Conservation (phyloP, 1,140 invertebrate genomes). For the Dendrolimus punctatus region DNA sequence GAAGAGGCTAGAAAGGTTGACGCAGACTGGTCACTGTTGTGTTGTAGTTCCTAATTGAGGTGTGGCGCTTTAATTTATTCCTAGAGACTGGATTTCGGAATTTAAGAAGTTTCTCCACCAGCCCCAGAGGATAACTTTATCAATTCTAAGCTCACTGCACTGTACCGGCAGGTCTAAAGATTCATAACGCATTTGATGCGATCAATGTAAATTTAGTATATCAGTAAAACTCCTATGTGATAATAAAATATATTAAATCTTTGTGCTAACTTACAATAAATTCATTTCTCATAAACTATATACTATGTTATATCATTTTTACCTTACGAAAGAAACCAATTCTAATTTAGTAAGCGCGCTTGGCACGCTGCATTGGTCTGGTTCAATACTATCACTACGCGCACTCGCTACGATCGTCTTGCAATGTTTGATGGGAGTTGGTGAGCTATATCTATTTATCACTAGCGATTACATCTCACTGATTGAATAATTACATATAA, state of each 20-base stretch:
- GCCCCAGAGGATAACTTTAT: too few species aligned
- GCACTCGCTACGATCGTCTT: slow-evolving; percentile 17
- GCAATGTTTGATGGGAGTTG: slow-evolving; percentile 26
- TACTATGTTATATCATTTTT: slow-evolving; percentile 45
- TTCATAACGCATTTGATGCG: slow-evolving; percentile 54
- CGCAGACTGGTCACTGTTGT: too few species aligned
- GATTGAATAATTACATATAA: too few species aligned
- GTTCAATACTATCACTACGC: slow-evolving; percentile 38
- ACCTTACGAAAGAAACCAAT: slow-evolving; percentile 45
- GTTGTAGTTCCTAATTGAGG: too few species aligned
- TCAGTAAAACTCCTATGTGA: slow-evolving; percentile 64
- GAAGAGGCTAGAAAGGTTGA: too few species aligned
- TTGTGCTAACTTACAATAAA: slow-evolving; percentile 71
- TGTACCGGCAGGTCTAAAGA: slow-evolving; percentile 40
- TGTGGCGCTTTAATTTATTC: too few species aligned
- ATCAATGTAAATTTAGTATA: slow-evolving; percentile 59
- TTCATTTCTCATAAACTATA: slow-evolving; percentile 67
- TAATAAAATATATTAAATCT: slow-evolving; percentile 73
- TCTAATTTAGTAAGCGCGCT: slow-evolving; percentile 49
- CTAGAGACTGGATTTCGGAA: too few species aligned
- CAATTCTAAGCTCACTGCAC: slow-evolving; percentile 47
- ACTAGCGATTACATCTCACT: slow-evolving; percentile 28
- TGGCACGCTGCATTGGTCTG: slow-evolving; percentile 59
- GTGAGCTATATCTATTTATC: slow-evolving; percentile 23
- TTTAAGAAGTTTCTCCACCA: too few species aligned